Base-by-base conservation (phyloP, 1,140 invertebrate genomes). In the Panagrolaimus sp. region DNA sequence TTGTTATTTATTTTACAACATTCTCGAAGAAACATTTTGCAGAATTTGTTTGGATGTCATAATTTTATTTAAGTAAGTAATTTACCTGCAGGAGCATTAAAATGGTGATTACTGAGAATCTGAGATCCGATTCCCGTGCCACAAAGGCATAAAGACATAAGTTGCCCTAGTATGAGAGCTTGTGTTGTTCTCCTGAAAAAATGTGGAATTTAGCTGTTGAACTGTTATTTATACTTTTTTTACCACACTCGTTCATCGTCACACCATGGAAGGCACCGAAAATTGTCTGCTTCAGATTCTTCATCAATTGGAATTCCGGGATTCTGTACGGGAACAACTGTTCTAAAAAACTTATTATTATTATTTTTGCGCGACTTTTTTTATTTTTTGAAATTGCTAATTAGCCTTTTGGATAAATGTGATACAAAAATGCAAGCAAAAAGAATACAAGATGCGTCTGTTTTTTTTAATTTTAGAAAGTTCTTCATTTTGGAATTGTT, bases 101-200 rank as follows among this genome's bases (percentile, higher is more conserved):
- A 80, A 38, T 66, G 65, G 14, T 68, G n/a, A 9, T 69, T 71
- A 5, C 63, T 69, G 9, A 80, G 66, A 23, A 78, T 31, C 63
- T 81, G 71, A 20, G 70, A 71, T 1, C 72, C 72, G 31, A 82
- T 68, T 44, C 79, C 78, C 3, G 78, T 80, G 27, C 79, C 78
- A 43, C 77, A 79, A 23, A 80, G 47, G 63, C 78, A 80, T 9
- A 80, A 47, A 1, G 75, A 78, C 27, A 80, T 76, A 23, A 82
- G 47, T 72, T 80, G 78, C 11, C 20, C 20, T 8, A 57, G 5
- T 4, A 27, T 27, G 2, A 57, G 51, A 3, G 51, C 20, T 2
- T 13, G n/a, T 13, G 27, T 20, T 9, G 27, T 16, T 57, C 27
- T 57, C 27, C 51, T 57, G 51, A 1, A 57, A 57, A 57, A n/a